These are phyloP conservation scores for Ypsolopha sequella DNA, from an alignment of 2,888 invertebrate species.

Conservation along the genomic window DNA sequence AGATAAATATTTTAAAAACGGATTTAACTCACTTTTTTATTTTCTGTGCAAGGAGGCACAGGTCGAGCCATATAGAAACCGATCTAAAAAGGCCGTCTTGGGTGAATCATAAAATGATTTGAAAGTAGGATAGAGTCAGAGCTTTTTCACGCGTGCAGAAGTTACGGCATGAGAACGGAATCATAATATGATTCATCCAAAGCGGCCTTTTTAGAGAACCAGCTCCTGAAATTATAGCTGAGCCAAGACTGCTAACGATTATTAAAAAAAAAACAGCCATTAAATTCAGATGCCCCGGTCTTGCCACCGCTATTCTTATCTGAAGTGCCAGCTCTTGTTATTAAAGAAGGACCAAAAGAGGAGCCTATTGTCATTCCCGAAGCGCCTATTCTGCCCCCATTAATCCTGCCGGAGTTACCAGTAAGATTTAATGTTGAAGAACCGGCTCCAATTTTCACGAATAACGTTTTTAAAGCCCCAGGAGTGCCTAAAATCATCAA, in stretches of 20 bases:
- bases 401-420: background rate
- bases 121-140: too few species aligned
- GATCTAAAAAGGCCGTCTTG: too few species aligned
- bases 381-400: conserved; percentile 7
- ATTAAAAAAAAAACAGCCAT: background rate
- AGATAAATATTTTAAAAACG: conserved; percentile 5
- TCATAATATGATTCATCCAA: too few species aligned
- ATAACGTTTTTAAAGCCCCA: background rate
- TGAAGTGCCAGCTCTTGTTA: background rate
- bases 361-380: conserved; percentile 8
- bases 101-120: too few species aligned
- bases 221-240: background rate
- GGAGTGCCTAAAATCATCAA: background rate
- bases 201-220: background rate
- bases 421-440: background rate
- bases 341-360: background rate
- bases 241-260: too few species aligned
- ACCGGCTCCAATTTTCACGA: background rate
- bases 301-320: conserved; percentile 5
- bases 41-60: too few species aligned
- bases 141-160: too few species aligned
- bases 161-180: too few species aligned
- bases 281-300: background rate
- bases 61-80: too few species aligned
- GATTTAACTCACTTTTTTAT: background rate